These are phyloP conservation scores for Papilio xuthus DNA, from an alignment of 1,140 invertebrate genomes.

Conservation along the genomic window DNA sequence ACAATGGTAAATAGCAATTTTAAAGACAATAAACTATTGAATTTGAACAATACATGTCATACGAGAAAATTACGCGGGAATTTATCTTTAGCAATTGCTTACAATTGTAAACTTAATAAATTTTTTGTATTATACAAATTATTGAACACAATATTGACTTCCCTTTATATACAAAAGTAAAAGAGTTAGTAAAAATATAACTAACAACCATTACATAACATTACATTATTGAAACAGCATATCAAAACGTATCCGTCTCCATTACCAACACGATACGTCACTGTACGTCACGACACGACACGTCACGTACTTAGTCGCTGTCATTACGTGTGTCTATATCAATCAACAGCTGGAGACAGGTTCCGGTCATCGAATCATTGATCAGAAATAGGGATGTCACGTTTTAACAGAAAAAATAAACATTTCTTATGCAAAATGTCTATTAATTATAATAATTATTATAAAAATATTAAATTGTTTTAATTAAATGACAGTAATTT, in stretches of 20 bases:
- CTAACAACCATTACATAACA: conserved; percentile 8
- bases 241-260: conserved; percentile 11
- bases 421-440: background rate
- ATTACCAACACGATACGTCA: background rate
- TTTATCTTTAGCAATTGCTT: background rate
- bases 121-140: background rate
- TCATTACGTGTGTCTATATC: background rate
- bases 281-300: conserved; percentile 2
- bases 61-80: conserved; percentile 1
- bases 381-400: background rate
- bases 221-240: background rate
- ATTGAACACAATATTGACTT: too few relatives aligned
- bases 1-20: background rate
- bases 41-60: background rate
- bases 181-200: background rate
- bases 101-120: background rate
- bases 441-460: background rate
- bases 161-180: too few relatives aligned
- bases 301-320: conserved; percentile 4
- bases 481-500: too few relatives aligned
- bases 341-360: background rate
- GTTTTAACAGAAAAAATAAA: background rate
- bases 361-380: background rate
- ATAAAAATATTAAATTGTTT: too few relatives aligned
- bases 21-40: conserved; percentile 4